Percentiles rank a stretch among this genome's conserved stretches.
Evolutionary conservation across 2,113 vertebrate species (phyloP).

Genomic region (Oncorhynchus gorbuscha): DNA sequence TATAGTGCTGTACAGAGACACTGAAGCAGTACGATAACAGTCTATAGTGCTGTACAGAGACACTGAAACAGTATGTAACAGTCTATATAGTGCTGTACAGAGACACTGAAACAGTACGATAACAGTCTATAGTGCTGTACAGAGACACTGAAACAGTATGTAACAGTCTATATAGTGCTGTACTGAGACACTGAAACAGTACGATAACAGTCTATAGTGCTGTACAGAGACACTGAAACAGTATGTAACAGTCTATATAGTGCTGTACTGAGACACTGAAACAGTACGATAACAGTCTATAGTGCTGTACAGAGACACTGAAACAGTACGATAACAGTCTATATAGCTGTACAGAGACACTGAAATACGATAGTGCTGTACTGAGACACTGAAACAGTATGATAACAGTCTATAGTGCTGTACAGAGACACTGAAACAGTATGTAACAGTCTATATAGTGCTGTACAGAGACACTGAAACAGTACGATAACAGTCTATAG

Average conservation of each 20-base stretch:
- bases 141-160: background rate
- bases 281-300: background rate
- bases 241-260: conserved; percentile 16
- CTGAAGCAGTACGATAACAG: background rate
- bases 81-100: background rate
- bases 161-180: background rate
- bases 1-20: background rate
- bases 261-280: background rate
- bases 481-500: background rate
- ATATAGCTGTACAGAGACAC: background rate
- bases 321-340: background rate
- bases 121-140: background rate
- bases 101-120: background rate
- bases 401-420: background rate
- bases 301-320: background rate
- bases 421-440: background rate
- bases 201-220: background rate
- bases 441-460: background rate
- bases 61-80: background rate
- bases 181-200: background rate
- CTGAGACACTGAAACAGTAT: background rate
- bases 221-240: background rate
- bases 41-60: background rate
- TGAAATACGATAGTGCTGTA: background rate
- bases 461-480: background rate